Percentiles rank a stretch among this genome's conserved stretches.
Conservation (phyloP, 2,113 vertebrate species). For the Miniopterus natalensis region DNA sequence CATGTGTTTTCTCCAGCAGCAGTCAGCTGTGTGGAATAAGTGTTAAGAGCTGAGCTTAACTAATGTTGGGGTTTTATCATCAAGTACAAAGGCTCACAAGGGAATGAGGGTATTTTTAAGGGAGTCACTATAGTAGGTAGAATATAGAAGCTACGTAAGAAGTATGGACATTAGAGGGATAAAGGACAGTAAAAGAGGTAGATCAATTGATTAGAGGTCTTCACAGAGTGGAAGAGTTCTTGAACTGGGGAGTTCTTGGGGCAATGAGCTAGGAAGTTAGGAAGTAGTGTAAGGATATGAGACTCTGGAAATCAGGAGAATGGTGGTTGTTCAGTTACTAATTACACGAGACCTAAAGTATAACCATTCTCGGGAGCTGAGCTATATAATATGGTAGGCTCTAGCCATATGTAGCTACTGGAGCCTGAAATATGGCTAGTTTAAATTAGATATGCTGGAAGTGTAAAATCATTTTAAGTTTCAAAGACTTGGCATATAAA, state of each 20-base stretch:
- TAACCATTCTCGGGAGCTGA: neutral
- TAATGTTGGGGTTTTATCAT: neutral
- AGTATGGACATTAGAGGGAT: neutral
- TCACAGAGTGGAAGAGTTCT: neutral
- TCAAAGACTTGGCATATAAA: neutral
- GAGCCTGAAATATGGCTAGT: neutral
- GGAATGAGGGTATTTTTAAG: neutral
- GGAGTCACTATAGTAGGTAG: neutral
- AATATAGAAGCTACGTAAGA: neutral
- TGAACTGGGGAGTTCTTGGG: neutral
- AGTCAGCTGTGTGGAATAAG: neutral
- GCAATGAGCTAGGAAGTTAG: neutral
- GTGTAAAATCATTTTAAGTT: neutral
- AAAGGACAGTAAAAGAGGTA: neutral
- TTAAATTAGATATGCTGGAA: neutral
- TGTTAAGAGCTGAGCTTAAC: neutral
- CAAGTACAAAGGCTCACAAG: neutral
- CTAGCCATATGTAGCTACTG: neutral
- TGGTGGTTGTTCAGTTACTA: neutral
- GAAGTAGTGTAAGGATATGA: neutral
- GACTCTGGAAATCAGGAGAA: neutral
- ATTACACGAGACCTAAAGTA: neutral
- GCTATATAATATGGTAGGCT: neutral
- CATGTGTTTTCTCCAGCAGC: neutral
- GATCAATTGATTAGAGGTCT: neutral